Conservation (phyloP, 2,797 vertebrate genomes). For the Enteromius fasciolatus region DNA sequence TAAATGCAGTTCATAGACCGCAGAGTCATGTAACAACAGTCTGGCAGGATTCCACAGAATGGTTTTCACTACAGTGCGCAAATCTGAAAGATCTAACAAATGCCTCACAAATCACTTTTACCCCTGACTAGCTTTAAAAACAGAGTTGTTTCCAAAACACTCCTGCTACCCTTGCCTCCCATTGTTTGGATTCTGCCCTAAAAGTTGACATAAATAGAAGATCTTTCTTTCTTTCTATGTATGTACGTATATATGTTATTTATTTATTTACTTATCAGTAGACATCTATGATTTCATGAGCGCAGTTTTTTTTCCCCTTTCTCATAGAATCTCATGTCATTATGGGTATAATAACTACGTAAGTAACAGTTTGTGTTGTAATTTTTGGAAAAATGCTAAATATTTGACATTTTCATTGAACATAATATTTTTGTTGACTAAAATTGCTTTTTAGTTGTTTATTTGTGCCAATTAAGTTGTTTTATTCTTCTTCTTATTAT, state of each 20-base stretch:
- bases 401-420: background rate
- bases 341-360: background rate
- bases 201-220: background rate
- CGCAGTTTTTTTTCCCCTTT: no score
- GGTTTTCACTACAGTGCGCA: constrained; percentile 9
- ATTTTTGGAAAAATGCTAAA: background rate
- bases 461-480: no score
- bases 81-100: constrained; percentile 23
- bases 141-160: background rate
- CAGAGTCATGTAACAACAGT: constrained; percentile 39
- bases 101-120: constrained; percentile 5
- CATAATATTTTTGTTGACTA: background rate
- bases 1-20: constrained; percentile 16
- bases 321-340: background rate
- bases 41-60: constrained; percentile 26
- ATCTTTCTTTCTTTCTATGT: background rate
- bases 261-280: background rate
- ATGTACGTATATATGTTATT: no score
- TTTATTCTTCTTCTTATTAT: no score
- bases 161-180: background rate
- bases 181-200: background rate
- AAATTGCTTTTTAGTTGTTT: background rate
- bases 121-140: constrained; percentile 11
- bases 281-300: background rate
- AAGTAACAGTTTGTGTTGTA: background rate